Evolutionary conservation across 1,140 invertebrate species (phyloP), one percentile per base, ranked within the genome.

Genomic region (Hypothenemus hampei): DNA sequence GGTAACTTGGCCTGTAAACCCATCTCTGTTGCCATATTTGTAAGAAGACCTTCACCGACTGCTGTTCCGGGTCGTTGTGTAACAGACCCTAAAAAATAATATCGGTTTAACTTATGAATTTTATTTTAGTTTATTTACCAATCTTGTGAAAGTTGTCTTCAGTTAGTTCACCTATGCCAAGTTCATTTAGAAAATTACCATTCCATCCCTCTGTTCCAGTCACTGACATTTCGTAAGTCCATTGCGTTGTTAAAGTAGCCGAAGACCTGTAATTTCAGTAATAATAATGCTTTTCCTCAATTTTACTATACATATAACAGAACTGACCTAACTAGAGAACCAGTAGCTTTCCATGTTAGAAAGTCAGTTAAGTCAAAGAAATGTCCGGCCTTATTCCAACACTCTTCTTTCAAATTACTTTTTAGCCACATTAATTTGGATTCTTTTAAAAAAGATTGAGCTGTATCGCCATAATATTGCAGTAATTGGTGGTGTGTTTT

Each of bases 321-420:
- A 24, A 45, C 23, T 19, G 22, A 53, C 50, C 83, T 82, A 3
- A 81, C 81, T 51, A 84, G 73, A 39, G 75, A 78, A 35, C 81
- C 83, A 4, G 93, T 94, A 2, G 91, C 87, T 75, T 84, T 91
- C 89, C 90, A 97, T 1, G 93, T 93, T 4, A 98, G 72, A 69
- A 86, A 97, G 74, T 98, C 95, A 0, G 92, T 90, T n/a, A 98
- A 75, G 75, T 97, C 93, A 73, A 97, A 93, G 57, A 93, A 87
- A 48, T 85, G 77, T 26, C 79, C 79, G 39, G 81, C 80, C 50
- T 81, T 78, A 4, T 73, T 49, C 84, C 85, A 95, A 54, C 78
- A 83, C 16, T 75, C 71, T 6, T 77, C 57, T 6, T 76, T 70
- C 22, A 92, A 66, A 75, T 94, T 82, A 66, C 79, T 81, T 66